Percentiles rank a stretch among this genome's conserved stretches.
Conservation (phyloP, 2,797 vertebrate species). For the Propithecus deckenii region DNA sequence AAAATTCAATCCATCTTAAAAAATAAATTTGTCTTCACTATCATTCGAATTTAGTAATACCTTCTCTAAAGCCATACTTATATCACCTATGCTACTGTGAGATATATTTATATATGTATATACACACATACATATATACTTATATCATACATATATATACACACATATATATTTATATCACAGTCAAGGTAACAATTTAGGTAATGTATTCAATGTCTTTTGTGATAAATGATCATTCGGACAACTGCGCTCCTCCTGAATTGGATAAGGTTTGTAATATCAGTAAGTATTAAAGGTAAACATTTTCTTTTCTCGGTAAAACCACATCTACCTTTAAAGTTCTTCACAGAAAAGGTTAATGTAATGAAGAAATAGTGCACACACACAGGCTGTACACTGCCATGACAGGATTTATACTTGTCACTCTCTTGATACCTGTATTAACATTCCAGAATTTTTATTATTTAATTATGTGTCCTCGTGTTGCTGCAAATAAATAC, state of each 20-base stretch:
- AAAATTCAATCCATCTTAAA: neutral
- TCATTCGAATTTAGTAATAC: neutral
- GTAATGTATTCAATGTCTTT: conserved; percentile 35
- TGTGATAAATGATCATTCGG: conserved; percentile 44
- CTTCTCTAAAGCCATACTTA: conserved; percentile 22
- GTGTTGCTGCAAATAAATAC: neutral
- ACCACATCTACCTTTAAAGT: neutral
- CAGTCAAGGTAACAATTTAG: conserved; percentile 5
- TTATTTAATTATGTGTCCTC: neutral
- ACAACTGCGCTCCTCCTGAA: conserved; percentile 18
- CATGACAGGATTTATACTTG: neutral
- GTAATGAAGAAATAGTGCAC: neutral
- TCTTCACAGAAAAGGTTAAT: neutral
- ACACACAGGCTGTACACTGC: neutral
- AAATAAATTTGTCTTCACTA: conserved; percentile 1
- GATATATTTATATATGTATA: neutral
- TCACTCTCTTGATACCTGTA: neutral
- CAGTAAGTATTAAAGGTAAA: conserved; percentile 67
- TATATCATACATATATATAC: neutral
- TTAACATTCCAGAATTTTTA: conserved; percentile 12
- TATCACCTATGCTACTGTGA: neutral
- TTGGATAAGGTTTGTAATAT: conserved; percentile 42
- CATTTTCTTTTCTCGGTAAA: neutral
- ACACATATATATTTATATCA: neutral
- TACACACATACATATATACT: neutral